Evolutionary conservation across 2,113 vertebrate species (phyloP), one percentile per base, ranked within the genome.

Genomic region (Macroglossus sobrinus): DNA sequence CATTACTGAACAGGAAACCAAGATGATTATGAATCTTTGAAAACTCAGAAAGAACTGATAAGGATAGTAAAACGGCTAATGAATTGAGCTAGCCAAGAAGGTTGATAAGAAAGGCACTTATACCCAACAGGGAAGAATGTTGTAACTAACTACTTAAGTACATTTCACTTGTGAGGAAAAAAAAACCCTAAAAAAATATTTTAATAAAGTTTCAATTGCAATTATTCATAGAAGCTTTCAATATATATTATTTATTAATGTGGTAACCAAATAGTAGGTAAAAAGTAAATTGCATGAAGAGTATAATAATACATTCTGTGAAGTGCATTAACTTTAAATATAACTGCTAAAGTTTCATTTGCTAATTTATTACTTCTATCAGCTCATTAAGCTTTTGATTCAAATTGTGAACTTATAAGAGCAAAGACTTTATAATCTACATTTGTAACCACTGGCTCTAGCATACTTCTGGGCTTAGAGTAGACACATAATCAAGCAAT

Each of bases 11-110:
- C 50, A 95, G 76, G 88, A 96, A 94, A 93, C 45, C 69, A 84
- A 97, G 88, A 89, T n/a, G 95, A 97, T 92, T 92, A 81, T 0
- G 0, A 50, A 45, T 63, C 93, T 93, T 35, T n/a, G 75, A 93
- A 95, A 89, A 92, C 84, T 71, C 71, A 57, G 92, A 59, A 96
- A 89, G 88, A 88, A 79, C 88, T 79, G 91, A 97, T 95, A 97
- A 96, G 91, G 59, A 43, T 1, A 63, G 90, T 66, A 85, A 84
- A 90, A 64, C 18, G 47, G 74, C 16, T 95, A 69, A 95, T 97
- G 74, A 96, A 96, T 91, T 92, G 89, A 82, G 22, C 4, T 68
- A 47, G 68, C 61, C 68, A 94, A 92, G 40, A 92, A 33, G 5
- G 45, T 7, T 81, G 79, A 80, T 57, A 92, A 95, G 90, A 74